Evolutionary conservation across 1,140 invertebrate genomes (phyloP).

Genomic region (Meloidogyne floridensis): DNA sequence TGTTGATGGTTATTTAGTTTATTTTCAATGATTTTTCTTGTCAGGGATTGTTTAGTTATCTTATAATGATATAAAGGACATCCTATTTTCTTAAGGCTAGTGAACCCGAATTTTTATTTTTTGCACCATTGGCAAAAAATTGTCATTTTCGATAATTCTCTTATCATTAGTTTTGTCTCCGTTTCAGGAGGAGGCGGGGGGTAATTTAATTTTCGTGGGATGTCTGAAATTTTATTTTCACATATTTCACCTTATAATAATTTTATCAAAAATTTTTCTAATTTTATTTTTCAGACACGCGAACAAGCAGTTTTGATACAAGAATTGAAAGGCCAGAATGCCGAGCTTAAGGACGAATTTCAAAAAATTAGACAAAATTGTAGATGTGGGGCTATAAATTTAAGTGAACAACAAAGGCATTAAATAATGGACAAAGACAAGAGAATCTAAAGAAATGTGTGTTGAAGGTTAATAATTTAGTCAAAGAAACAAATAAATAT

Average conservation of each 20-base stretch:
- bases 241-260: neutral
- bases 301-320: constrained; percentile 17
- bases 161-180: too few relatives aligned
- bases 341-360: constrained; percentile 12
- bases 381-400: constrained; percentile 13
- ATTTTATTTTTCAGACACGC: constrained; percentile 5
- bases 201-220: too few relatives aligned
- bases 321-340: constrained; percentile 13
- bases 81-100: too few relatives aligned
- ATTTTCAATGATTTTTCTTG: too few relatives aligned
- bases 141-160: too few relatives aligned
- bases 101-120: too few relatives aligned
- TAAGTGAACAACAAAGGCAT: neutral
- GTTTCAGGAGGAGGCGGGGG: too few relatives aligned
- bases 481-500: neutral
- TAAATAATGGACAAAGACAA: neutral
- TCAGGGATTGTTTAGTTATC: too few relatives aligned
- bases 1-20: too few relatives aligned
- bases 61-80: too few relatives aligned
- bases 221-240: too few relatives aligned
- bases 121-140: too few relatives aligned
- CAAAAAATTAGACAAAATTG: constrained; percentile 24
- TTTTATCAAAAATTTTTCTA: neutral
- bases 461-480: neutral
- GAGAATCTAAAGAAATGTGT: neutral